Evolutionary conservation across 1,140 invertebrate genomes (phyloP), one percentile per base, ranked within the genome.

Genomic region (Apolygus lucorum): DNA sequence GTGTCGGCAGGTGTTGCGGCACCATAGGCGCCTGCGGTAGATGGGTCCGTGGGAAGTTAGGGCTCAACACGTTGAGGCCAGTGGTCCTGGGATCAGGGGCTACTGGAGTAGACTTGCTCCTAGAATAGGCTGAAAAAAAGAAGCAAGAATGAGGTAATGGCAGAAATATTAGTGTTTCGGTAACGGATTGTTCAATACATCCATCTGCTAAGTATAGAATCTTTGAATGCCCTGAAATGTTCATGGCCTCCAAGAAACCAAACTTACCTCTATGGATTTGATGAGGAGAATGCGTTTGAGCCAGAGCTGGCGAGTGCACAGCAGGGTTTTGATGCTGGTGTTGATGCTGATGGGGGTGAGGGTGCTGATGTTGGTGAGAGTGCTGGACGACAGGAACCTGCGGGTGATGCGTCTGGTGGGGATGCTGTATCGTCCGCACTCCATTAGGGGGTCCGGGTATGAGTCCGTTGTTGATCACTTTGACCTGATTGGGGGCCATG

Each of bases 201-300:
- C n/a, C n/a, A n/a, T n/a, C n/a, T n/a, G n/a, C n/a, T n/a, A n/a
- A n/a, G n/a, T n/a, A n/a, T n/a, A n/a, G n/a, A n/a, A n/a, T n/a
- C n/a, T n/a, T n/a, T n/a, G n/a, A n/a, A n/a, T n/a, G n/a, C n/a
- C n/a, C n/a, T n/a, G n/a, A n/a, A n/a, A n/a, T n/a, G n/a, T n/a
- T n/a, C n/a, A n/a, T n/a, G n/a, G n/a, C n/a, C n/a, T n/a, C n/a
- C n/a, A n/a, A n/a, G n/a, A 49, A 49, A 49, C 21, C 21, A 4
- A 2, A 34, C 28, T 68, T 17, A 68, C 29, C 21, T 22, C 66
- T 52, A 25, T 68, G 28, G 34, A 68, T 25, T 68, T 24, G 26
- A 68, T 68, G 66, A 25, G 66, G 26, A 52, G 66, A 42, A 59
- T 17, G 54, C 4, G 54, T 59, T 22, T 59, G 54, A 17, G 22